Evolutionary conservation across 2,888 invertebrate species (phyloP), one percentile per base, ranked within the genome.

Genomic region (Podabrus alpinus): DNA sequence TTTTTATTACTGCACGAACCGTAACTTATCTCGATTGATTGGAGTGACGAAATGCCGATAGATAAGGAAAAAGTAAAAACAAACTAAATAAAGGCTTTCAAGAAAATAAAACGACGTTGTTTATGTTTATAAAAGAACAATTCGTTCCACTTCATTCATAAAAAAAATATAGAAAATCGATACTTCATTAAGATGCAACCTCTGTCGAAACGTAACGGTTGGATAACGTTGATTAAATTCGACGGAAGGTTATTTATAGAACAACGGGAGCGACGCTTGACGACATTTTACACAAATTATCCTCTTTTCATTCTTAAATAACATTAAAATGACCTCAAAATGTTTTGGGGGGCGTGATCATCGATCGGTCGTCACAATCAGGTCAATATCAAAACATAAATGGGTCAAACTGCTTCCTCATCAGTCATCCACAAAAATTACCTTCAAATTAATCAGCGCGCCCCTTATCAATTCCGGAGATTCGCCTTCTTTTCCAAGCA

Each of bases 381-480:
- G 74, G 74, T 74, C 71, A 74, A 74, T 71, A 68, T 66, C 70
- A 71, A 60, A 25, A 2, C 21, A 15, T 66, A 71, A 45, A 71
- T 69, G 71, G 74, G 74, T 75, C 71, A 69, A 16, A 19, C 19
- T n/a, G 62, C 17, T 19, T 21, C 19, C 13, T 19, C 13, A 19
- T 15, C 62, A 21, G 21, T 19, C 21, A 10, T 9, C 15, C 11
- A 15, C 62, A 16, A 16, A 15, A 64, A 17, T 62, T 81, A 84
- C 84, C 84, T 84, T 84, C 19, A 79, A 75, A 76, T 83, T 84
- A 67, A 84, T 80, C n/a, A 81, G 79, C 16, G 80, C 79, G 17
- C 84, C 84, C 69, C 81, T 78, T 71, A 83, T 81, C 60, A 81
- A 69, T 74, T 84, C 81, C 11, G 81, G 79, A 11, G 80, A 76